Evolutionary conservation across 2,888 invertebrate species (phyloP), one percentile per base, ranked within the genome.

Genomic region (Acleris emargana): DNA sequence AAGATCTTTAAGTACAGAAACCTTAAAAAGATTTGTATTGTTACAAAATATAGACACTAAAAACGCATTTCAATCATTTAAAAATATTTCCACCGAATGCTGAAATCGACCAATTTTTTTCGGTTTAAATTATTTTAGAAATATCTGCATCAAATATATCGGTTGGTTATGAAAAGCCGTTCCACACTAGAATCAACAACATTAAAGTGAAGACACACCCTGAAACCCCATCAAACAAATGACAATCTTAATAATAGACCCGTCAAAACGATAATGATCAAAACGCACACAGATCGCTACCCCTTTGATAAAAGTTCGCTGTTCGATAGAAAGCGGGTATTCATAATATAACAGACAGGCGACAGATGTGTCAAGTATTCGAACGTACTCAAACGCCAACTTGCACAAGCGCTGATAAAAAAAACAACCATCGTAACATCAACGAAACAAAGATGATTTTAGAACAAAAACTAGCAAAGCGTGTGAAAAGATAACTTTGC

Each of bases 291-390:
- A 20, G 50, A 64, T 60, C 60, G 60, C 50, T 54, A 28, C 59
- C 55, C 64, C 55, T 64, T 61, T 66, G 66, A 57, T 66, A 66
- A 66, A 60, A 66, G 60, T 66, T 66, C 61, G 18, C 51, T 17
- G 45, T 45, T 20, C 58, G 58, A 49, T 58, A 49, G 20, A 55
- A 57, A 17, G 25, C 55, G 60, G 43, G 32, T 32, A 32, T 32
- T 32, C 32, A 60, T 50, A 51, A 59, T 53, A 69, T 71, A 67
- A 69, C 68, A 69, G 72, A 72, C 71, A 74, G 71, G 68, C 71
- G 70, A 61, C 67, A 69, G 72, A 69, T 68, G 64, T 58, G 64
- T 64, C 66, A 60, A 61, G 55, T 67, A 58, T 67, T 67, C 59
- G 67, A 64, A 67, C 57, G 64, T 60, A 52, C 42, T 57, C 43